Conservation (phyloP, 2,888 invertebrate genomes). For the Villa cingulata region DNA sequence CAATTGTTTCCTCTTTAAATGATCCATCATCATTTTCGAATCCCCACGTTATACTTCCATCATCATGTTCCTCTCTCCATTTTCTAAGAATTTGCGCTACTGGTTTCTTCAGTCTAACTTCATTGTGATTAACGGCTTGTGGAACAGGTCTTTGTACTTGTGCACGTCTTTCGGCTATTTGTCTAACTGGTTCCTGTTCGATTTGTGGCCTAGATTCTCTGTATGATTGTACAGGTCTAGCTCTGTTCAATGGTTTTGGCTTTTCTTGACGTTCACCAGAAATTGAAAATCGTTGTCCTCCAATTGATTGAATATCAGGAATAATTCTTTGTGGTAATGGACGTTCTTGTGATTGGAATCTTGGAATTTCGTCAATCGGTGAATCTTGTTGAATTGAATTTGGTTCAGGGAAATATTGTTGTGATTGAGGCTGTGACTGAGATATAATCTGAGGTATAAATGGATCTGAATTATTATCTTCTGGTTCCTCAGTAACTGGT, state of each 20-base stretch:
- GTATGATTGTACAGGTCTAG: conserved; percentile 17
- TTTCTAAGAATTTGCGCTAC: conserved; percentile 56
- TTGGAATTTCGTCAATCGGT: conserved; percentile 29
- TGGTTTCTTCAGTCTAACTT: conserved; percentile 43
- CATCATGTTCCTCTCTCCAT: conserved; percentile 60
- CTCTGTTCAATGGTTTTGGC: conserved; percentile 12
- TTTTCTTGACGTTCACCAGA: conserved; percentile 21
- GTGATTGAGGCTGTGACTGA: conserved; percentile 29
- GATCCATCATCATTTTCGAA: conserved; percentile 80
- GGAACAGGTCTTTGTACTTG: conserved; percentile 31
- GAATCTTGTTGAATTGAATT: conserved; percentile 36
- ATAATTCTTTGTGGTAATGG: conserved; percentile 21
- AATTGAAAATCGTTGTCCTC: conserved; percentile 21
- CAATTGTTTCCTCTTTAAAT: conserved; percentile 73
- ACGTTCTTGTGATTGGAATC: conserved; percentile 25
- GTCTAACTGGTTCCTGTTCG: conserved; percentile 31
- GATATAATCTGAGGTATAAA: conserved; percentile 38
- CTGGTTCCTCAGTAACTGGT: conserved; percentile 54
- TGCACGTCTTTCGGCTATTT: conserved; percentile 17
- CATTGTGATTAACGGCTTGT: conserved; percentile 30
- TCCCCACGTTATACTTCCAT: conserved; percentile 74
- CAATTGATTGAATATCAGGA: conserved; percentile 18
- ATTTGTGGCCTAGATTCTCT: conserved; percentile 41
- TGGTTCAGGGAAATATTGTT: conserved; percentile 32
- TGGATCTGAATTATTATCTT: conserved; percentile 45